Base-by-base conservation (phyloP, 2,888 invertebrate genomes). In the Aphidius colemani region DNA sequence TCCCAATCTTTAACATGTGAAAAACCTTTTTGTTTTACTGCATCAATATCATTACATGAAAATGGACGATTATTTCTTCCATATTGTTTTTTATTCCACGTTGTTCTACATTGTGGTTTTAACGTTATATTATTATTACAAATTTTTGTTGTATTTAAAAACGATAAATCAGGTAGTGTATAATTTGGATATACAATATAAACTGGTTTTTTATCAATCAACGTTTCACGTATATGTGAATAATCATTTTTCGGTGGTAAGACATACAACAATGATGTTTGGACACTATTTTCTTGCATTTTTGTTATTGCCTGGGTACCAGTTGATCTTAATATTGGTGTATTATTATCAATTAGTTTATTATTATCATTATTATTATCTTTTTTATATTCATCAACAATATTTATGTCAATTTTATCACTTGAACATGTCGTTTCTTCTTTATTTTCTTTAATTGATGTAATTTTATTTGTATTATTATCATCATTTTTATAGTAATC, bases 1-100 rank as follows among this genome's bases (percentile, higher is more conserved):
- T 95, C 94, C 96, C 96, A 97, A 82, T 97, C 97, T 78, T 90
- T 89, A 7, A 97, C 90, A 78, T 96, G 95, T 50, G 88, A 87
- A 68, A 94, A 89, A 61, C 93, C 93, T 81, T 91, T 90, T 76
- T 90, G 90, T 77, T 90, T 90, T 48, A 95, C 82, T 67, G 89
- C 87, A 82, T 95, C 95, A 59, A 94, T 86, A 77, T 95, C 94
- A 74, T 90, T 91, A 76, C 89, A 92, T 53, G 92, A 93, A 76
- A 92, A 90, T 1, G 93, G 93, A 67, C 90, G 83, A 73, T 87
- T 85, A 53, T 85, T 83, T 78, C 83, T 86, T 80, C 80, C 57
- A 83, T 67, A 66, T 69, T 76, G 73, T 75, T 83, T 84, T 8
- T 13, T n/a, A n/a, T n/a, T 11, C 73, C 78, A 79, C 71, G 82